These are phyloP conservation scores for Mylabris phalerata DNA, from an alignment of 1,140 invertebrate species.

Conservation along the genomic window DNA sequence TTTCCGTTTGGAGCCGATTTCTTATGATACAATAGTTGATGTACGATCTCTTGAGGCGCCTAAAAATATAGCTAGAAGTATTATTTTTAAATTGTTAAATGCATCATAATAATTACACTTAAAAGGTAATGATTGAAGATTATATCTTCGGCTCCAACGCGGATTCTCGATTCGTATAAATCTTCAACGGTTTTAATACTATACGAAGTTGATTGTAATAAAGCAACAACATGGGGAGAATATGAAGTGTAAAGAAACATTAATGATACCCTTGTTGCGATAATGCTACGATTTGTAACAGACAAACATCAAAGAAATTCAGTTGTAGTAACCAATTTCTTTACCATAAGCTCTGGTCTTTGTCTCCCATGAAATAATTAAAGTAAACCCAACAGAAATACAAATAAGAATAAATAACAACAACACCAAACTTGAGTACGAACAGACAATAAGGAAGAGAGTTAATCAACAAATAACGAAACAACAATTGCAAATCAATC, in stretches of 20 bases:
- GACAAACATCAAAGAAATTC: constrained; percentile 40
- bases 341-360: constrained; percentile 1
- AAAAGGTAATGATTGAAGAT: constrained; percentile 23
- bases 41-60: no score
- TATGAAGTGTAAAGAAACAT: constrained; percentile 42
- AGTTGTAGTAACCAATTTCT: constrained; percentile 13
- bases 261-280: constrained; percentile 46
- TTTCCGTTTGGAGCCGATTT: no score
- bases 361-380: constrained; percentile 22
- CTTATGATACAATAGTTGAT: no score
- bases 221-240: constrained; percentile 40
- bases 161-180: constrained; percentile 15
- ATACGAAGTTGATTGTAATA: constrained; percentile 9
- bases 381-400: constrained; percentile 18
- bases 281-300: constrained; percentile 46
- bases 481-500: no score
- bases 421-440: no score
- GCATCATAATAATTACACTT: constrained; percentile 29
- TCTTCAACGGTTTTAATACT: constrained; percentile 12
- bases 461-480: no score
- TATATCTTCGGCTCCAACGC: constrained; percentile 16
- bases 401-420: constrained; percentile 35
- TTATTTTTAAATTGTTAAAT: no score
- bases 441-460: no score
- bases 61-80: no score